phyloP scores from a whole-genome alignment of 2,797 vertebrate species.

The Oceanodroma leucorhoa region DNA sequence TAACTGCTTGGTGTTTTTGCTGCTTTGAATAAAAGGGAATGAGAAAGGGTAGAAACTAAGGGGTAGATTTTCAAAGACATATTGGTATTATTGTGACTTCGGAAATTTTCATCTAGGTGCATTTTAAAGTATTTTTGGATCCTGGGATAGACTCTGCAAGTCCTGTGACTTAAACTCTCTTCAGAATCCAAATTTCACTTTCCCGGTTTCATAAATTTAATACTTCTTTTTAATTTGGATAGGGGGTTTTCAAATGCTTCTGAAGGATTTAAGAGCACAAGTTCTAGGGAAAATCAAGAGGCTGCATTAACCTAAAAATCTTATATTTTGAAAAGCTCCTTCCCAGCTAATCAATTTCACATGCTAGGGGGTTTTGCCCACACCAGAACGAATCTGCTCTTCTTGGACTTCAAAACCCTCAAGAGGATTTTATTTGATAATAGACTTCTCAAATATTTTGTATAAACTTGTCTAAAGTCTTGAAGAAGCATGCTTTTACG shows the following conservation, averaged over 20 bases:
- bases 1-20: background rate
- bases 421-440: constrained; percentile 1
- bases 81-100: background rate
- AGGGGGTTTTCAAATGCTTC: background rate
- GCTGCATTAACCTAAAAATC: background rate
- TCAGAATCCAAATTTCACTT: background rate
- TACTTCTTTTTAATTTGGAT: background rate
- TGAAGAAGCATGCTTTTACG: background rate
- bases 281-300: background rate
- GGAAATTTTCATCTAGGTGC: background rate
- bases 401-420: background rate
- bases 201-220: background rate
- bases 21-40: background rate
- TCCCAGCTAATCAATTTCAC: background rate
- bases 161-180: background rate
- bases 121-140: background rate
- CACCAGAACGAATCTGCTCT: background rate
- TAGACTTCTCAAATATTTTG: background rate
- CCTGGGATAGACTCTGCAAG: background rate
- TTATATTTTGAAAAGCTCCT: background rate
- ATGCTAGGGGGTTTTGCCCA: background rate
- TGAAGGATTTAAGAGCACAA: background rate
- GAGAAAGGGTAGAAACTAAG: background rate
- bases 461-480: background rate
- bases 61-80: background rate